Percentiles rank a stretch among this genome's conserved stretches.
phyloP scores from a whole-genome alignment of 2,113 vertebrate species.

The Elachura formosa region DNA sequence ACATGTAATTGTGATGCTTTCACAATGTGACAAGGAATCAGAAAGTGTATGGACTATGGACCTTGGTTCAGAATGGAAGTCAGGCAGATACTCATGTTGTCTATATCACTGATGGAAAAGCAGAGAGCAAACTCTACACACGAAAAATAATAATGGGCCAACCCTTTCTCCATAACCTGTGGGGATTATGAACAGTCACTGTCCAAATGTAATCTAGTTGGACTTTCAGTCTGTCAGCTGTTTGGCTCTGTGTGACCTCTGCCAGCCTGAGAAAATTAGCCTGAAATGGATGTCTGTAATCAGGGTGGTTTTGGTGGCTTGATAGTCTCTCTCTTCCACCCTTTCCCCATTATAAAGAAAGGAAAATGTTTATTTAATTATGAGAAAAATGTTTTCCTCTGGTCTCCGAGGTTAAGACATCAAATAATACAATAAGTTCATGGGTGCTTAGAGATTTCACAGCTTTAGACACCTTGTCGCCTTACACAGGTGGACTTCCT shows the following conservation, averaged over 20 bases:
- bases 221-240: not conserved
- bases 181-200: not conserved
- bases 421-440: not conserved
- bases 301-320: not conserved
- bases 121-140: not conserved
- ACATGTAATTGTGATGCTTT: not conserved
- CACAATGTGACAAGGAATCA: constrained; percentile 6
- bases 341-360: not conserved
- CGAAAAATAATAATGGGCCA: not conserved
- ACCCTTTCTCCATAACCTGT: not conserved
- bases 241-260: not conserved
- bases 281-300: not conserved
- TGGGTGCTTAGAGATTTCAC: not conserved
- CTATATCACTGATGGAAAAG: not conserved
- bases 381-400: not conserved
- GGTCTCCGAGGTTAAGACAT: not conserved
- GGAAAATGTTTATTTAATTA: not conserved
- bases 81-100: not conserved
- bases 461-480: not conserved
- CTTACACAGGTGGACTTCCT: accelerated
- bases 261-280: not conserved
- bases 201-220: not conserved
- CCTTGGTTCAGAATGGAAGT: not conserved
- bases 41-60: not conserved
- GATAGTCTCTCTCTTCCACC: not conserved